Conservation (phyloP, 2,888 invertebrate genomes). For the Epiblema foenella region DNA sequence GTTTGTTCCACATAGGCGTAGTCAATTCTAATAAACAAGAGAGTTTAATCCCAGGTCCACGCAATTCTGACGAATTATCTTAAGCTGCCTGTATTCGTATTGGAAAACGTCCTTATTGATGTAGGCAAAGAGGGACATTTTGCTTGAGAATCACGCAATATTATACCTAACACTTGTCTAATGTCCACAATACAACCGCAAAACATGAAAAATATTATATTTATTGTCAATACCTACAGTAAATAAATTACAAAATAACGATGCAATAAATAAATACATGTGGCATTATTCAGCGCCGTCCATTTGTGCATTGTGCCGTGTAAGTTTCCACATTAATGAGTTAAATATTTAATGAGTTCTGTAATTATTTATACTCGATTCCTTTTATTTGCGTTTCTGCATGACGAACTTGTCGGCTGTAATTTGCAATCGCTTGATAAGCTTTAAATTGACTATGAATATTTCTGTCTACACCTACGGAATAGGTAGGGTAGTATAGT, state of each 20-base stretch:
- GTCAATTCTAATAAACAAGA: no score
- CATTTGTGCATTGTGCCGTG: constrained; percentile 15
- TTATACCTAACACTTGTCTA: no score
- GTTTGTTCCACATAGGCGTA: neutral
- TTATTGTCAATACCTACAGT: neutral
- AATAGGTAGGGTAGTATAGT: no score
- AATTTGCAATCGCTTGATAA: neutral
- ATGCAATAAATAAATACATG: neutral
- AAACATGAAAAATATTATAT: neutral
- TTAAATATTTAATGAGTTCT: constrained; percentile 19
- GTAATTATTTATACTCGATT: constrained; percentile 25
- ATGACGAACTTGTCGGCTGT: neutral
- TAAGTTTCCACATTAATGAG: constrained; percentile 20
- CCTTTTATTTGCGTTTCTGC: constrained; percentile 18
- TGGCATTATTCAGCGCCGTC: neutral
- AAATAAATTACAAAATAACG: neutral
- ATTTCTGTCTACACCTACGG: neutral
- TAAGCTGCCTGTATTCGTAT: no score
- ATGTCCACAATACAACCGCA: neutral
- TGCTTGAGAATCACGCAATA: no score
- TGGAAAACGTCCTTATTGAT: no score
- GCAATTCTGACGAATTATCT: no score
- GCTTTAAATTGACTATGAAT: neutral
- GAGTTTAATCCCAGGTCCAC: no score
- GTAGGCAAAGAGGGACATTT: no score